Percentiles rank a stretch among this genome's conserved stretches.
These are phyloP conservation scores for Pocillopora grandis DNA, from an alignment of 92 coral and sea anemone genomes.

Conservation along the genomic window DNA sequence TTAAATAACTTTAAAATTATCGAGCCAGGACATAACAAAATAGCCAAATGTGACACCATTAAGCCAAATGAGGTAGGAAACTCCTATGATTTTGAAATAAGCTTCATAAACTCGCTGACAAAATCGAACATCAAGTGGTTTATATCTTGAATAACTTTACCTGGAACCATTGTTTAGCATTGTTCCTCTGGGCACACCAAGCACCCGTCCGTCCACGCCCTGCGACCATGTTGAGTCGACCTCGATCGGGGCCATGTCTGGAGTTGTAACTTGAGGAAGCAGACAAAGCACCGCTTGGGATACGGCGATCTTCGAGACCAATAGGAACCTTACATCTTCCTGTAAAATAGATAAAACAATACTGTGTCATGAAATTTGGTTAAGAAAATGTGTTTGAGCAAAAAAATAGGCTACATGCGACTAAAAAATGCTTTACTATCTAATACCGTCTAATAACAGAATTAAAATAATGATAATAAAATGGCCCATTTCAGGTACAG, in stretches of 20 bases:
- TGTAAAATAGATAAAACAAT: background rate
- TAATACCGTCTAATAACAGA: background rate
- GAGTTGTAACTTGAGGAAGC: slow-evolving; percentile 71
- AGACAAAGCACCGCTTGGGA: slow-evolving; percentile 78
- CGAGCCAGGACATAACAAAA: too few species aligned
- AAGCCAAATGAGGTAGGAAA: too few species aligned
- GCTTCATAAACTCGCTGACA: too few species aligned
- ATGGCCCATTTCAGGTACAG: background rate
- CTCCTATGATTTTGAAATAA: too few species aligned
- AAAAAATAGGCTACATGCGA: background rate
- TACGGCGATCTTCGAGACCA: slow-evolving; percentile 80
- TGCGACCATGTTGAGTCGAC: slow-evolving; percentile 74
- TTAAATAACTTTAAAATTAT: too few species aligned
- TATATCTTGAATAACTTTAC: background rate
- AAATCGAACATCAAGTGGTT: too few species aligned
- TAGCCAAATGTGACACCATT: too few species aligned
- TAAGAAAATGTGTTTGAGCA: too few species aligned
- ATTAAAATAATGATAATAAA: background rate
- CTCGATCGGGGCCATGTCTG: slow-evolving; percentile 72
- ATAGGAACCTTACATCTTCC: slow-evolving; percentile 69
- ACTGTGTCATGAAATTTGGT: too few species aligned
- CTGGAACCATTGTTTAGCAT: slow-evolving; percentile 84
- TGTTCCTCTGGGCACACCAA: slow-evolving; percentile 79
- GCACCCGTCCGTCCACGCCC: slow-evolving; percentile 76
- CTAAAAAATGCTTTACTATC: background rate